Base-by-base conservation (phyloP, 2,888 invertebrate species). In the Ellobium chinense region DNA sequence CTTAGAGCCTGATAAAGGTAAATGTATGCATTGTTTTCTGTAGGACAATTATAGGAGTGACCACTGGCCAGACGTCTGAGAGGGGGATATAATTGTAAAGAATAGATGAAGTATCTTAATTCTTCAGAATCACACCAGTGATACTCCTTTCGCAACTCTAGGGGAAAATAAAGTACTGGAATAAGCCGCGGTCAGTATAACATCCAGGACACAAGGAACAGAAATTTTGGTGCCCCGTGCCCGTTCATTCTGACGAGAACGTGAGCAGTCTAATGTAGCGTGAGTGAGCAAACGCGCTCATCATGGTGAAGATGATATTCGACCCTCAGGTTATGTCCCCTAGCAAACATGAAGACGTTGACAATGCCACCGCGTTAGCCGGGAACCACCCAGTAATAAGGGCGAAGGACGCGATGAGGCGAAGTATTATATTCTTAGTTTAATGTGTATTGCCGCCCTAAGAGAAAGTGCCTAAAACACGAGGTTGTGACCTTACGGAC, bases 381-480 rank as follows among this genome's bases (percentile, higher is more conserved):
- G 29, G 34, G 62, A 46, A 18, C 24, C 63, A 34, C 1, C 39
- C 63, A 74, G 63, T 46, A 63, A 74, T 39, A 39, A 31, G 31
- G 63, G 1, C 29, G 12, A 21, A 2, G 29, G 31, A 39, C 12
- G 27, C 74, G 63, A 18, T 74, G 39, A 63, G 29, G 31, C 62
- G 63, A 37, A 62, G 63, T 74, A 39, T 63, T 27, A 39, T 74
- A 63, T 63, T 63, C 58, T 58, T 34, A 18, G 60, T 27, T 60
- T n/a, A 18, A 60, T 73, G 58, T 24, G 18, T n/a, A 24, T 36
- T 21, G 58, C 21, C 73, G 24, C 27, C 37, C 62, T 18, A 21
- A 74, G 5, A 46, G 5, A 69, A 31, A 29, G 34, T 69, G 54
- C 31, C 69, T 56, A 12, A 21, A 56, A 69, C 54, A n/a, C 31